Evolutionary conservation across 2,797 vertebrate species (phyloP).

Genomic region (Labeo calbasu): DNA sequence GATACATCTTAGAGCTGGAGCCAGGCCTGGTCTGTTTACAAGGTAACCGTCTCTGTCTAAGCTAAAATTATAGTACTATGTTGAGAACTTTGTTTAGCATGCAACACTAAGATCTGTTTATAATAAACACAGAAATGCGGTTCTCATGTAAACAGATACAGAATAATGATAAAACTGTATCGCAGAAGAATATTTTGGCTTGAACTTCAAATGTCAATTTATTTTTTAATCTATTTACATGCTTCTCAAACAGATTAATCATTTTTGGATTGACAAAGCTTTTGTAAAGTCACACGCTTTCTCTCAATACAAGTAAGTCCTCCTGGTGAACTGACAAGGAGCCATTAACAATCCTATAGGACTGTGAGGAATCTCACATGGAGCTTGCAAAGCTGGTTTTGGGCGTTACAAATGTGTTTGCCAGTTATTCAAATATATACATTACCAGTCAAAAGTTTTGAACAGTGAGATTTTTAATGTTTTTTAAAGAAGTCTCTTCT

Average conservation of each 20-base stretch:
- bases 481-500: too few species aligned
- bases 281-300: not conserved
- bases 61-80: not conserved
- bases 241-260: not conserved
- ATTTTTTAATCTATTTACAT: not conserved
- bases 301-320: not conserved
- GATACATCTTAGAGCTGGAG: conserved; percentile 13
- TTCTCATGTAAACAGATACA: not conserved
- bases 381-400: not conserved
- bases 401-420: not conserved
- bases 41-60: not conserved
- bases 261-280: not conserved
- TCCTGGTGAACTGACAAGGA: not conserved
- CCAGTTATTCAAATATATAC: not conserved
- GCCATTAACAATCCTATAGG: not conserved
- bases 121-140: not conserved
- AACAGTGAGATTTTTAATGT: too few species aligned
- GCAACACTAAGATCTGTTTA: not conserved
- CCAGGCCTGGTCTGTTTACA: conserved; percentile 17
- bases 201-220: not conserved
- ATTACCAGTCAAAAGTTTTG: not conserved
- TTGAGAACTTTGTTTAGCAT: conserved; percentile 13
- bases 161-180: not conserved
- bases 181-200: not conserved
- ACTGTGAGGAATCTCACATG: conserved; percentile 23